Percentiles rank a stretch among this genome's conserved stretches.
phyloP scores from a whole-genome alignment of 2,113 vertebrate species.

The Paracanthobrama guichenoti region DNA sequence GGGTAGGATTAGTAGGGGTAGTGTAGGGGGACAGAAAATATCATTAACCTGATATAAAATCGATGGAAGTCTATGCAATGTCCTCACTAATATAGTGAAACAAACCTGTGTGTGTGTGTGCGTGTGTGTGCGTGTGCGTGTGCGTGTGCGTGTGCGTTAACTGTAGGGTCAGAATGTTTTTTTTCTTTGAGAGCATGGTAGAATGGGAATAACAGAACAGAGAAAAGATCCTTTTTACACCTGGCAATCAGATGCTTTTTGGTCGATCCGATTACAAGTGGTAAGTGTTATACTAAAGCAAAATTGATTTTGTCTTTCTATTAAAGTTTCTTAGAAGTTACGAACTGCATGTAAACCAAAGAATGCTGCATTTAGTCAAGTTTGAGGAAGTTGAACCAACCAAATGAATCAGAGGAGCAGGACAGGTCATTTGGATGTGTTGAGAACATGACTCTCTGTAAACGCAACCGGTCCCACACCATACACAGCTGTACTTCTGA shows the following conservation, averaged over 20 bases:
- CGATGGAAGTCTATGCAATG: no score
- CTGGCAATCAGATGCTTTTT: no score
- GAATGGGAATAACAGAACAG: neutral
- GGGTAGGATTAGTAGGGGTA: no score
- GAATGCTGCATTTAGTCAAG: neutral
- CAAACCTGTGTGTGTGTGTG: neutral
- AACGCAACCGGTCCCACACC: constrained; percentile 89
- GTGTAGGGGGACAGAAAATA: no score
- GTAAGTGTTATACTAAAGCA: neutral
- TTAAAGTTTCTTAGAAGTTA: neutral
- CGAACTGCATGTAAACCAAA: neutral
- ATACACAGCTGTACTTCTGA: constrained; percentile 87
- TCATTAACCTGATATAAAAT: no score
- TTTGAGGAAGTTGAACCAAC: constrained; percentile 72
- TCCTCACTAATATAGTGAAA: no score
- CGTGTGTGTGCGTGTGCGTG: no score
- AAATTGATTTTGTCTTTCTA: neutral
- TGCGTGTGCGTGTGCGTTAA: neutral
- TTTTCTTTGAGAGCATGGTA: neutral
- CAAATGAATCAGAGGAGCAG: constrained; percentile 87
- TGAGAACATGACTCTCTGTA: constrained; percentile 83
- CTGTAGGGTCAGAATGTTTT: neutral
- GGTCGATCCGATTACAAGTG: neutral
- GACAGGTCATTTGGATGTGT: constrained; percentile 83
- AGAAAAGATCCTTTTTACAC: neutral